phyloP scores from a whole-genome alignment of 2,888 invertebrate species.

The Drosophila mimica region DNA sequence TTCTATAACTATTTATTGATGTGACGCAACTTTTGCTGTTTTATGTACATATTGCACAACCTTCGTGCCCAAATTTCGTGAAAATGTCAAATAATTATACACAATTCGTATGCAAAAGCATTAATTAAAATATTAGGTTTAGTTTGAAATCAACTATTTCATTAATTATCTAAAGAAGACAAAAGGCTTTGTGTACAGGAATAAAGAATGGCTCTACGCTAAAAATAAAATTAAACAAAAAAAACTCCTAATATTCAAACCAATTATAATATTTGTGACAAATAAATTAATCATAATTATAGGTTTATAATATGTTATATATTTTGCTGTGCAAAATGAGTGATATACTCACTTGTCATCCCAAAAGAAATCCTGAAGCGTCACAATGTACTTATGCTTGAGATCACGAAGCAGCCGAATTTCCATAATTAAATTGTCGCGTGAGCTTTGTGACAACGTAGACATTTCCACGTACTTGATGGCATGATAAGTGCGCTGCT shows the following conservation, averaged over 20 bases:
- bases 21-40: neutral
- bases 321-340: neutral
- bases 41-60: neutral
- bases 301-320: neutral
- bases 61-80: neutral
- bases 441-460: constrained; percentile 89
- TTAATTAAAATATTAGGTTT: neutral
- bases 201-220: neutral
- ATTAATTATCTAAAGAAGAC: neutral
- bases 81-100: neutral
- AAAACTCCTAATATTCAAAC: neutral
- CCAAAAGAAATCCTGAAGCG: constrained; percentile 93
- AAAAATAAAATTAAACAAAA: too few relatives aligned
- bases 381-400: constrained; percentile 92
- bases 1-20: neutral
- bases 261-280: neutral
- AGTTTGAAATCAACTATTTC: neutral
- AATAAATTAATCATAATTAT: neutral
- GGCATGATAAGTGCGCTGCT: constrained; percentile 89
- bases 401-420: constrained; percentile 92
- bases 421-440: constrained; percentile 93
- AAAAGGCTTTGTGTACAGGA: neutral
- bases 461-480: constrained; percentile 93
- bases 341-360: constrained; percentile 87
- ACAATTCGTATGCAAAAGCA: neutral